Base-by-base conservation (phyloP, 2,113 vertebrate species). In the Hipposideros armiger region DNA sequence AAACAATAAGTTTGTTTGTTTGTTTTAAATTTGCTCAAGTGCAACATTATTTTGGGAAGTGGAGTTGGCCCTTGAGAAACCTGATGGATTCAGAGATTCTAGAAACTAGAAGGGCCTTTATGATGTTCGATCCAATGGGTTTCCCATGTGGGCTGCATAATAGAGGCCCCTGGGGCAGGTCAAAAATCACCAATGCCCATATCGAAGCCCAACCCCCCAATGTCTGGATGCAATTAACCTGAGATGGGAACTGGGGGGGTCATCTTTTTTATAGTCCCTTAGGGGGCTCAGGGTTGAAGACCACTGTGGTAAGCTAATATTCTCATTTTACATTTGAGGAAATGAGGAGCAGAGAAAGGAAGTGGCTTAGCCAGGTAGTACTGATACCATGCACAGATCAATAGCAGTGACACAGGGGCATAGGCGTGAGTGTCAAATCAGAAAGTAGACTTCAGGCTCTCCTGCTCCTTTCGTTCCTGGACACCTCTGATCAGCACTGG, bases 361-460 rank as follows among this genome's bases (percentile, higher is more conserved):
- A 93, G 19, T 22, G 56, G 16, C 19, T 32, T 82, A 22, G 3
- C 15, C 0, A 74, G 66, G 11, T 5, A 45, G 40, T 24, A 32
- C 9, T 24, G 26, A 74, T 28, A 36, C 36, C 19, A n/a, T 1
- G n/a, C 82, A 67, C 40, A 89, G 24, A 28, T 47, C 6, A 4
- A 2, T 2, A 30, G 32, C 45, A 19, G 24, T 20, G 30, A 2
- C 0, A 22, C 14, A 17, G 1, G 20, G 15, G n/a, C 45, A 7
- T 2, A 3, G 36, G 14, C 64, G 32, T 24, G 36, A 30, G 0
- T 50, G n/a, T 4, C 50, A 3, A 40, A 32, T 66, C 36, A 15
- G 13, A 80, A 45, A 20, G 13, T 5, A 24, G 45, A 64, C 50
- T 24, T 7, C 30, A 5, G 36, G 30, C 3, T 8, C 32, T 26